Conservation (phyloP, 2,797 vertebrate genomes). For the Onychomys leucogaster region DNA sequence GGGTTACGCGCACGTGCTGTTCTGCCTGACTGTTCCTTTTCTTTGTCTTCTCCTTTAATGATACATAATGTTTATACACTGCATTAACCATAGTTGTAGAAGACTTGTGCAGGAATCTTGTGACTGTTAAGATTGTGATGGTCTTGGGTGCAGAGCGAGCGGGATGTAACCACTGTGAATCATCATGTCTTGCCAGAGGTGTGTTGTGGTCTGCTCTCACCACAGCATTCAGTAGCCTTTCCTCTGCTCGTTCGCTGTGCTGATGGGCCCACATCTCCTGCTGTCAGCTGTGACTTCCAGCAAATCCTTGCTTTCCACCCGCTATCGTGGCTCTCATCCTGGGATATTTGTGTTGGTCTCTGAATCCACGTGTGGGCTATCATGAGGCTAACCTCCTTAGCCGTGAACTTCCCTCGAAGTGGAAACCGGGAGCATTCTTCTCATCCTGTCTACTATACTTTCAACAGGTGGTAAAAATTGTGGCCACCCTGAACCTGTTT, state of each 20-base stretch:
- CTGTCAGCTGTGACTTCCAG: not conserved
- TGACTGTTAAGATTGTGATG: not conserved
- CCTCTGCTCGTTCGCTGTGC: not conserved
- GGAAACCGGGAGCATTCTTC: not conserved
- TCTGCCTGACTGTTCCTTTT: not conserved
- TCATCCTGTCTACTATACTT: not conserved
- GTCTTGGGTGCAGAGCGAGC: rapidly evolving
- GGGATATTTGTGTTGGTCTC: not conserved
- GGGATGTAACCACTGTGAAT: rapidly evolving
- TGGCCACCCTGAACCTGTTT: not conserved
- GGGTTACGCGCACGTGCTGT: too few relatives aligned
- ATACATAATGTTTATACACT: too few relatives aligned
- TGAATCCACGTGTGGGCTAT: not conserved
- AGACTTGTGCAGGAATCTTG: not conserved
- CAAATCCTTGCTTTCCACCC: not conserved
- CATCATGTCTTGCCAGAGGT: rapidly evolving
- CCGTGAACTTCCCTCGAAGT: not conserved
- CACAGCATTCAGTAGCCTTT: rapidly evolving
- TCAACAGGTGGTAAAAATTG: not conserved
- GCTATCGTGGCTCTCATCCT: not conserved
- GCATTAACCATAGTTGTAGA: not conserved
- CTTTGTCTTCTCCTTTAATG: not conserved
- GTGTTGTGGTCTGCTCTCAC: not conserved
- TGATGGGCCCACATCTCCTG: not conserved
- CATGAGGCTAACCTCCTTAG: not conserved